Evolutionary conservation across 2,888 invertebrate species (phyloP).

Genomic region (Pediacus dermestoides): DNA sequence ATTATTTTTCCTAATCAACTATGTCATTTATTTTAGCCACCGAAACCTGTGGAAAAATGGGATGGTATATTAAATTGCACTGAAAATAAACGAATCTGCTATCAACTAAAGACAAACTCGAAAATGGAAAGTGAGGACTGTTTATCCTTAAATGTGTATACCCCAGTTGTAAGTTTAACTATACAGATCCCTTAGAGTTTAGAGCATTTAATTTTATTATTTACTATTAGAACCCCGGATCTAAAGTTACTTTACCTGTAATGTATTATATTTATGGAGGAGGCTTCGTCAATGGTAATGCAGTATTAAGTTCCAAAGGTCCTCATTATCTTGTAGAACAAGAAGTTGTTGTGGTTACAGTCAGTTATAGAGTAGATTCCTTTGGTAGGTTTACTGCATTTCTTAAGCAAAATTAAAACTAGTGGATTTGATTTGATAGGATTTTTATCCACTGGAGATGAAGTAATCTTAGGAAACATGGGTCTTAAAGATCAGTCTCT

Average conservation of each 20-base stretch:
- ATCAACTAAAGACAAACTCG: conserved; percentile 20
- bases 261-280: conserved; percentile 47
- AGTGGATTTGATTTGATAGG: conserved; percentile 14
- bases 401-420: conserved; percentile 3
- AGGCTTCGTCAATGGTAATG: conserved; percentile 42
- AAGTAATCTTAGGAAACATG: conserved; percentile 30
- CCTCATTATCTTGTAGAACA: conserved; percentile 41
- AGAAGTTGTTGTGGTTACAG: conserved; percentile 34
- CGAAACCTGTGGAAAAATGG: conserved; percentile 31
- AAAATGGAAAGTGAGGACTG: conserved; percentile 32
- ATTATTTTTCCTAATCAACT: too few species aligned
- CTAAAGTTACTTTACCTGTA: conserved; percentile 37
- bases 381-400: conserved; percentile 25
- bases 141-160: conserved; percentile 31
- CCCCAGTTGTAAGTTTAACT: too few species aligned
- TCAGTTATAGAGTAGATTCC: conserved; percentile 32
- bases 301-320: conserved; percentile 31
- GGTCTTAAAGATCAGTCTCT: conserved; percentile 33
- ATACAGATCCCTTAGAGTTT: too few species aligned
- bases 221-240: conserved; percentile 14
- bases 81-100: conserved; percentile 26
- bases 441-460: conserved; percentile 31
- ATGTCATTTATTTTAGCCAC: conserved; percentile 19
- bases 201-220: too few species aligned
- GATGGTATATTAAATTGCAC: conserved; percentile 30